Evolutionary conservation across 2,888 invertebrate genomes (phyloP), one percentile per base, ranked within the genome.

Genomic region (Pachymerium ferrugineum): DNA sequence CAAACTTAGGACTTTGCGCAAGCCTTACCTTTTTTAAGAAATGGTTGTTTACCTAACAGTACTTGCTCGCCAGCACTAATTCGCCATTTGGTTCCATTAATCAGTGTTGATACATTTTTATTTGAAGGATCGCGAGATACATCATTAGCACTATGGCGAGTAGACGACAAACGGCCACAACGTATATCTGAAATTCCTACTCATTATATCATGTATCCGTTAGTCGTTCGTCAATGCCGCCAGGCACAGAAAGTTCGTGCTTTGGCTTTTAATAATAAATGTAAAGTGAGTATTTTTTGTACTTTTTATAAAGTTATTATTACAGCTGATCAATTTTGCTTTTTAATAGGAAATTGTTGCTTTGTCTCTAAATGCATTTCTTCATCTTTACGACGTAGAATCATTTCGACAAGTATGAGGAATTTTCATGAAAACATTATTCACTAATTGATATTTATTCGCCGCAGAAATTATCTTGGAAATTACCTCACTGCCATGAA

Each of bases 361-460:
- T 10, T 85, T 97, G 1, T 94, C 95, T 0, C 85, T 96, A 10
- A 97, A 97, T 84, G 94, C 94, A 0, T 95, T 91, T 83, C 92
- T 97, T 81, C 96, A 97, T 84, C 90, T 96, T 78, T 96, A 95
- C 89, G 92, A 90, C 84, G 92, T 94, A 0, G 90, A 93, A 83
- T 90, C 89, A 12, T 95, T 96, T 83, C 88, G 89, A 76, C 94
- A 95, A 82, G 86, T 86, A 79, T 77, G 79, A 77, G 3, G 4
- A 30, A 14, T 10, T 70, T 67, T 67, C 2, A 3, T 67, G 1
- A 67, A 16, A 6, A 4, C 1, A 38, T 38, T 38, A 8, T 38
- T 6, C 4, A 16, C 16, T 5, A 38, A 8, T 38, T 1, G 12
- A 16, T 67, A n/a, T 8, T 67, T 25, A 5, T 67, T 76, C 76